A percentile compares a stretch with the other conserved stretches of the same genome.
Evolutionary conservation across 2,888 invertebrate genomes (phyloP).

Genomic region (Cremastinae sp.): DNA sequence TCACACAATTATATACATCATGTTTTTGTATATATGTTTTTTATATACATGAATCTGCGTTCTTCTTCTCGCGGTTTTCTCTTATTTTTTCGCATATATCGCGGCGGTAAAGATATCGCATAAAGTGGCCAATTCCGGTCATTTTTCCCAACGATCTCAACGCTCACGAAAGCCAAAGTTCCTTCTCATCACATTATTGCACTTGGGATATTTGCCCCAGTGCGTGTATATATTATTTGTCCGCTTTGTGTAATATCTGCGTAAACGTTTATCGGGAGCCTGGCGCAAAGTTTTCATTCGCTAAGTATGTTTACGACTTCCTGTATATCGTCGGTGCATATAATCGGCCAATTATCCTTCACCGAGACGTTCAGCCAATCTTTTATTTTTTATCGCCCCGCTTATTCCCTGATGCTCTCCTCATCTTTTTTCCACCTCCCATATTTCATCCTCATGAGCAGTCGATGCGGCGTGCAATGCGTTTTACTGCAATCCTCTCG

Average conservation of each 20-base stretch:
- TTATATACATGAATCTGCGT: no score
- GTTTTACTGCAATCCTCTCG: conserved; percentile 17
- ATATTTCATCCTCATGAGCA: conserved; percentile 12
- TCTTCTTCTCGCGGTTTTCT: no score
- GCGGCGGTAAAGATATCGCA: conserved; percentile 11
- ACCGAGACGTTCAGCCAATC: conserved; percentile 57
- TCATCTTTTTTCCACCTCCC: not conserved
- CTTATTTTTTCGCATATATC: no score
- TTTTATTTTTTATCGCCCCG: conserved; percentile 21
- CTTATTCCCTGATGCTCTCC: not conserved
- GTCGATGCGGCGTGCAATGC: conserved; percentile 17
- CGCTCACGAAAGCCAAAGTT: not conserved
- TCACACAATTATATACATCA: no score
- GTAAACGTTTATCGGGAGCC: conserved; percentile 1
- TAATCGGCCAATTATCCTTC: conserved; percentile 62
- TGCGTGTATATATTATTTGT: no score
- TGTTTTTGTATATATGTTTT: no score
- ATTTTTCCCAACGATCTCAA: conserved; percentile 26
- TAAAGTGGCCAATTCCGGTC: conserved; percentile 45
- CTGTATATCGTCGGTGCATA: conserved; percentile 60
- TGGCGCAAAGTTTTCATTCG: conserved; percentile 55
- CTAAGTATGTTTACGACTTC: conserved; percentile 64
- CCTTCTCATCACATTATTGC: no score
- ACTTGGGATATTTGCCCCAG: no score
- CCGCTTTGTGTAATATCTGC: not conserved